Evolutionary conservation across 2,113 vertebrate species (phyloP).

Genomic region (Cottus gobio): DNA sequence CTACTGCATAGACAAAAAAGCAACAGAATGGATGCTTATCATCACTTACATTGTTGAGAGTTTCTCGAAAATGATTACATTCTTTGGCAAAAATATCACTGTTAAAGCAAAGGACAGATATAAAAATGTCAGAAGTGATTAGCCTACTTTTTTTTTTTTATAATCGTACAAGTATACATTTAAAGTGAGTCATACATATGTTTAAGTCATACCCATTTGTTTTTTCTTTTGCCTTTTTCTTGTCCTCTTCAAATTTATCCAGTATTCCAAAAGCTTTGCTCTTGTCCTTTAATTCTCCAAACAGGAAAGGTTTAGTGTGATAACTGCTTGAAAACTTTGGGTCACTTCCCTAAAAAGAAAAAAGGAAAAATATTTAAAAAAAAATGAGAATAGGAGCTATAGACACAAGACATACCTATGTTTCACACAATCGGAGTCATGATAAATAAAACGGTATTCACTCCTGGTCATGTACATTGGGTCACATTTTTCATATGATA

Average conservation of each 20-base stretch:
- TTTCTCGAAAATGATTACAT: constrained; percentile 83
- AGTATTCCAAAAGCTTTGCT: constrained; percentile 80
- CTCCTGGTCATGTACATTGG: neutral
- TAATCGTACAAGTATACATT: neutral
- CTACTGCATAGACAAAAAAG: neutral
- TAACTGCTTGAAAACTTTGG: constrained; percentile 89
- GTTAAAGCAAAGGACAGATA: constrained; percentile 43
- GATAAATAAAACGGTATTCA: neutral
- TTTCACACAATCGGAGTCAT: neutral
- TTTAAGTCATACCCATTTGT: constrained; percentile 81
- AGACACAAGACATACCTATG: neutral
- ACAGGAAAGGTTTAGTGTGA: constrained; percentile 89
- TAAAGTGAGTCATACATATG: neutral
- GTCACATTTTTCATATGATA: neutral
- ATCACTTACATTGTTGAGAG: constrained; percentile 87
- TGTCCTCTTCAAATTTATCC: constrained; percentile 90
- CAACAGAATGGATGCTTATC: neutral
- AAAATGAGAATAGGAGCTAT: neutral
- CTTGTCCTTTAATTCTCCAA: constrained; percentile 86
- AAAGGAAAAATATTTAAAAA: neutral
- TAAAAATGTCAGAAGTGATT: neutral
- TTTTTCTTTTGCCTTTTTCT: constrained; percentile 90
- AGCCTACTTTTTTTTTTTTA: neutral
- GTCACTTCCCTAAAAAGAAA: constrained; percentile 83
- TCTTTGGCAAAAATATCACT: constrained; percentile 87